Evolutionary conservation across 2,113 vertebrate species (phyloP), one percentile per base, ranked within the genome.

Genomic region (Physeter macrocephalus): DNA sequence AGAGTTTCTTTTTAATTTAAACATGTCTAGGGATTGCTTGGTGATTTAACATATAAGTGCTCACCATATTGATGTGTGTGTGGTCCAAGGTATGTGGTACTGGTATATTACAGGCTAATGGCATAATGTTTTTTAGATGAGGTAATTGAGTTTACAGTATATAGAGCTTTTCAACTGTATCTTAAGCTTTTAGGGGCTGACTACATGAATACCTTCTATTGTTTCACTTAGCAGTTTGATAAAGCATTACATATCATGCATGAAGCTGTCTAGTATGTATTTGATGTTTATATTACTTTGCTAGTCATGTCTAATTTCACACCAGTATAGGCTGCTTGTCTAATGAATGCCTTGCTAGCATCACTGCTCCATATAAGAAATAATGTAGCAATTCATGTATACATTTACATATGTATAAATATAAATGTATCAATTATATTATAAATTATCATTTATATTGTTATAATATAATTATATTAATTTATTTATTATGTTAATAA

Each of bases 31-130:
- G 95, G 92, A 97, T 94, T 97, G 96, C 95, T 93, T 83, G 85
- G 92, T 98, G 96, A 97, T 95, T 96, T 97, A 96, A 98, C 97
- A 97, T 92, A 57, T 3, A 21, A 95, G 83, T 90, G 69, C 93
- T 98, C 93, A 43, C 46, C n/a, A 43, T 52, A 74, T 93, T 93
- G 97, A 20, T 96, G 23, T 90, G 84, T 78, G 61, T 98, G 78
- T 93, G 96, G 95, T 75, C 96, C 90, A 74, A 64, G 29, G 64
- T 77, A n/a, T 82, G 74, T 52, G 64, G 7, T 80, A 18, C 21
- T 18, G 39, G 3, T 90, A 12, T 31, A 27, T 97, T 92, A 66
- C 41, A 74, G 91, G 94, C 96, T 94, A 59, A 78, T 86, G 25
- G 54, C 86, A 69, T 4, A 2, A 90, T 88, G 81, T 49, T 69